A percentile compares a stretch with the other conserved stretches of the same genome.
Conservation (phyloP, 2,888 invertebrate species). For the Coelopa pilipes region DNA sequence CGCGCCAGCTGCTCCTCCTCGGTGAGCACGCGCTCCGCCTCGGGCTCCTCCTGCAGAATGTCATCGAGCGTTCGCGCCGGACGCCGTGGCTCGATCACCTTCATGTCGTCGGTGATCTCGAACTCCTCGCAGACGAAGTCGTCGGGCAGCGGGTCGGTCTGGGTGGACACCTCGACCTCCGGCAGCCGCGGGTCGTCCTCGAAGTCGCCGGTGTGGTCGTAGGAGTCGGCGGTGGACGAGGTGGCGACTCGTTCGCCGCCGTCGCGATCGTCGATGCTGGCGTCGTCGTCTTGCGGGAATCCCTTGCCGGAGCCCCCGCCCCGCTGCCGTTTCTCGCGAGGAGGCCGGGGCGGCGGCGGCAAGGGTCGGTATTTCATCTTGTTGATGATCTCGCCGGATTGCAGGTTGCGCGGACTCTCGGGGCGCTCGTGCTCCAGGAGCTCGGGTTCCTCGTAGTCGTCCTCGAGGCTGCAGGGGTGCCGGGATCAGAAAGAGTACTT, state of each 20-base stretch:
- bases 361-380: slow-evolving; percentile 88
- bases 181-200: slow-evolving; percentile 45
- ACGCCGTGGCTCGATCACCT: slow-evolving; percentile 62
- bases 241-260: slow-evolving; percentile 55
- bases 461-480: slow-evolving; percentile 48
- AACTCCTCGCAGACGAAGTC: slow-evolving; percentile 76
- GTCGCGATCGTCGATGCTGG: slow-evolving; percentile 51
- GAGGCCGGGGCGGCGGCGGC: slow-evolving; percentile 87
- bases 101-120: slow-evolving; percentile 66
- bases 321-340: slow-evolving; percentile 71
- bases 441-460: slow-evolving; percentile 70
- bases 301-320: slow-evolving; percentile 45
- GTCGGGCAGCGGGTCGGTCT: slow-evolving; percentile 86
- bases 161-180: slow-evolving; percentile 83
- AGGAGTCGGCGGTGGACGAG: slow-evolving; percentile 59
- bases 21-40: slow-evolving; percentile 60
- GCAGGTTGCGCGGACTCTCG: slow-evolving; percentile 71
- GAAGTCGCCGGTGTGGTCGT: slow-evolving; percentile 55
- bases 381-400: slow-evolving; percentile 80
- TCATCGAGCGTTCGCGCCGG: slow-evolving; percentile 61
- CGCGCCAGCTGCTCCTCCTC: slow-evolving; percentile 70
- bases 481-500: slow-evolving; percentile 17
- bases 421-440: slow-evolving; percentile 54
- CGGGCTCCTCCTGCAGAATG: slow-evolving; percentile 60
- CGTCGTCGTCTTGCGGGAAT: slow-evolving; percentile 59